Evolutionary conservation across 1,140 invertebrate species (phyloP).

Genomic region (Tetragonula clypearis): DNA sequence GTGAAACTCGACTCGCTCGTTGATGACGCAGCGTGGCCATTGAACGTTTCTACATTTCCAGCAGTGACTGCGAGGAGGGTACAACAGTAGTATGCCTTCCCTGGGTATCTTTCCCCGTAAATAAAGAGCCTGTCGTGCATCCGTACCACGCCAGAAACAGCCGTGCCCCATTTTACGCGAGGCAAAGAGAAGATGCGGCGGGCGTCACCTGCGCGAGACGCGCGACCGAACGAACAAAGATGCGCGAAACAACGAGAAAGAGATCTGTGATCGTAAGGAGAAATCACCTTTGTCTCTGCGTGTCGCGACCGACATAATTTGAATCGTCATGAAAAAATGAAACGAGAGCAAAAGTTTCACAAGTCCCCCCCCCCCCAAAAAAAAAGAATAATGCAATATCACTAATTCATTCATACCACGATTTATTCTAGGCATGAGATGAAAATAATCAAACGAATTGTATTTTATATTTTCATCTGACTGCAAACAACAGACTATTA

Average conservation of each 20-base stretch:
- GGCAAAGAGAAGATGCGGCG: background rate
- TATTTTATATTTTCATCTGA: too few species aligned
- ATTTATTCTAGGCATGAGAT: too few species aligned
- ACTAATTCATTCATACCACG: too few species aligned
- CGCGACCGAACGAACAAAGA: background rate
- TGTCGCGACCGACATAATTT: too few species aligned
- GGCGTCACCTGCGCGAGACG: constrained; percentile 8
- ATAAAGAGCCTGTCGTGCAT: background rate
- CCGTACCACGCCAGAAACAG: background rate
- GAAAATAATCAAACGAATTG: too few species aligned
- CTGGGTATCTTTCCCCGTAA: background rate
- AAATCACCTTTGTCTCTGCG: too few species aligned
- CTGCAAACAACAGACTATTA: too few species aligned
- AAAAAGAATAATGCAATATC: too few species aligned
- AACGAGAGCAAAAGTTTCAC: too few species aligned
- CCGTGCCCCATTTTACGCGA: constrained; percentile 3
- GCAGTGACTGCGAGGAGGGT: background rate
- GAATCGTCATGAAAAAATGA: too few species aligned
- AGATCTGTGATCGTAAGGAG: too few species aligned
- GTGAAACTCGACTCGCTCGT: background rate
- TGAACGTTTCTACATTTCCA: constrained; percentile 11
- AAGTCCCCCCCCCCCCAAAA: too few species aligned
- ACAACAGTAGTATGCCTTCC: background rate
- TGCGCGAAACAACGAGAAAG: background rate
- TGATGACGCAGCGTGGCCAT: background rate